These are phyloP conservation scores for Numenius arquata DNA, from an alignment of 2,113 vertebrate genomes.

Conservation along the genomic window DNA sequence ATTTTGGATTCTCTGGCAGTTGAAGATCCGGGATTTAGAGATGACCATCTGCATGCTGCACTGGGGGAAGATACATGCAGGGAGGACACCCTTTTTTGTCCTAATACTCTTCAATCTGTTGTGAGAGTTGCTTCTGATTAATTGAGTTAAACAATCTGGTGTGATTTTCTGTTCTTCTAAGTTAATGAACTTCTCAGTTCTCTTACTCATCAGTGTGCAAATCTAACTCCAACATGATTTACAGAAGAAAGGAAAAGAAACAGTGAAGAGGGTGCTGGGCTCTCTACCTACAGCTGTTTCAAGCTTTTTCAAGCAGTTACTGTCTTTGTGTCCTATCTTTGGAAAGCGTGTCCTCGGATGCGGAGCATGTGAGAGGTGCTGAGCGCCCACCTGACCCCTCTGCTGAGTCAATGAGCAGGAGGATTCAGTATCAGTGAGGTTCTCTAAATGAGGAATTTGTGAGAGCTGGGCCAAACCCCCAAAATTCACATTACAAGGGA, in stretches of 20 bases:
- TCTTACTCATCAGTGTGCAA: constrained; percentile 1
- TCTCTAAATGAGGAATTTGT: neutral
- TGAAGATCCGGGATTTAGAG: neutral
- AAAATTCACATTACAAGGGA: neutral
- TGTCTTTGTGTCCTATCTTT: neutral
- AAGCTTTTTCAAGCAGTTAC: neutral
- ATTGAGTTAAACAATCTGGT: constrained; percentile 51
- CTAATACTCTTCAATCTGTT: constrained; percentile 30
- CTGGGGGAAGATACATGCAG: neutral
- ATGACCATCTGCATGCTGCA: constrained; percentile 3
- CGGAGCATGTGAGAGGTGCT: neutral
- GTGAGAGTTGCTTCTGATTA: constrained; percentile 22
- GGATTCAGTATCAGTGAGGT: neutral
- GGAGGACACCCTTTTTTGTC: constrained; percentile 20
- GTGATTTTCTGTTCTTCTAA: neutral
- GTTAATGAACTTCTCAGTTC: neutral
- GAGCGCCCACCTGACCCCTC: neutral
- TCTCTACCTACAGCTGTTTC: neutral
- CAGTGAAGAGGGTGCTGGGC: neutral
- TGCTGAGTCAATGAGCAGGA: neutral
- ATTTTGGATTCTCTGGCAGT: neutral
- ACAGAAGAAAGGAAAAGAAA: neutral
- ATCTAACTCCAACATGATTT: neutral
- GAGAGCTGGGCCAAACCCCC: neutral
- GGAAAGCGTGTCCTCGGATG: too few species aligned